A percentile compares a stretch with the other conserved stretches of the same genome.
These are phyloP conservation scores for Aphelocoma californica DNA, from an alignment of 2,797 vertebrate species.

Conservation along the genomic window DNA sequence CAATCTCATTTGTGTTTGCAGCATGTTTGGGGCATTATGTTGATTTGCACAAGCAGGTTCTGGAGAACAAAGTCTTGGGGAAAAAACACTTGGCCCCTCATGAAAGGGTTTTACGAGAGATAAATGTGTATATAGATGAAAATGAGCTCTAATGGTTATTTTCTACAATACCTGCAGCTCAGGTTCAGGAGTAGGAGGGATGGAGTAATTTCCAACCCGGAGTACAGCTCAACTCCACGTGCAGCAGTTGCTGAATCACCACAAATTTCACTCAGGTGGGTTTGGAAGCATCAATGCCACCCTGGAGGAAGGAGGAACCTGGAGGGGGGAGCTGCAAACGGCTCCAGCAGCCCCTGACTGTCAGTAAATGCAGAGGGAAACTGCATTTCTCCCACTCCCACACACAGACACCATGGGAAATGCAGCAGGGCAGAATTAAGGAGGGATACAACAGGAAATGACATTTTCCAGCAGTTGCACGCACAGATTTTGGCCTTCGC, in stretches of 20 bases:
- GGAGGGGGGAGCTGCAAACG: neutral
- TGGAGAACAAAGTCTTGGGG: slow-evolving; percentile 39
- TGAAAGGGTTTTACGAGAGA: neutral
- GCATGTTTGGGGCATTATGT: slow-evolving; percentile 18
- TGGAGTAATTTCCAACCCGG: neutral
- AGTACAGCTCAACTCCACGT: neutral
- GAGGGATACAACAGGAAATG: neutral
- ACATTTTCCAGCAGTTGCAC: neutral
- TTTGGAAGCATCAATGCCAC: neutral
- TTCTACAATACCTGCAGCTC: neutral
- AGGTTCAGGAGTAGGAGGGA: neutral
- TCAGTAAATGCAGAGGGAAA: neutral
- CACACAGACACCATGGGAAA: neutral
- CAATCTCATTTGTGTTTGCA: slow-evolving; percentile 70
- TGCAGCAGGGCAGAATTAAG: neutral
- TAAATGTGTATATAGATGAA: neutral
- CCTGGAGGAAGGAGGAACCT: neutral
- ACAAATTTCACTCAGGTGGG: neutral
- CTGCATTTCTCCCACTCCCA: accelerated
- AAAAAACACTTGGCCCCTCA: slow-evolving; percentile 18
- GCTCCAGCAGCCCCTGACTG: neutral
- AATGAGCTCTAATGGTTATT: neutral
- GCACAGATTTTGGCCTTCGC: neutral
- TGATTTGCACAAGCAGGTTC: slow-evolving; percentile 63
- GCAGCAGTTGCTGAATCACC: neutral